Conservation (phyloP, 2,888 invertebrate genomes). For the Dynastes grantii region DNA sequence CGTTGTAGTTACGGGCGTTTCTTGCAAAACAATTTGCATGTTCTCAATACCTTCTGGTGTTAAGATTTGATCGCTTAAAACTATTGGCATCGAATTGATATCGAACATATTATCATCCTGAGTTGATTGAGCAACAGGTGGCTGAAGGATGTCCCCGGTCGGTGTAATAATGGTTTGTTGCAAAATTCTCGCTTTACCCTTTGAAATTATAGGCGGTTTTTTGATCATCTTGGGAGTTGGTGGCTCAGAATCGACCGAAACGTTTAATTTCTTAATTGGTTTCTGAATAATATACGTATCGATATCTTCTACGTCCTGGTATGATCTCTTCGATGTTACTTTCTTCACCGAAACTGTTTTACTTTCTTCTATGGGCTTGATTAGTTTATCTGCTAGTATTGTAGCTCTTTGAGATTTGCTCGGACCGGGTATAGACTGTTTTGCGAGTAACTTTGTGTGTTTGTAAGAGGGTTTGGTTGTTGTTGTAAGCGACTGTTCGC, state of each 20-base stretch:
- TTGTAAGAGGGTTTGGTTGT: conserved; percentile 28
- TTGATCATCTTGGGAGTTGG: conserved; percentile 48
- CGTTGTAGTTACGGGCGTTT: conserved; percentile 54
- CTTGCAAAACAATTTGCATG: conserved; percentile 75
- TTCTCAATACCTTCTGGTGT: conserved; percentile 80
- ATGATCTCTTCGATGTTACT: conserved; percentile 61
- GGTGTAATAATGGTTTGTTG: conserved; percentile 70
- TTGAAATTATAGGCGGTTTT: conserved; percentile 45
- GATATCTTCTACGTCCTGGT: conserved; percentile 67
- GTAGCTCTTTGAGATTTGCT: conserved; percentile 62
- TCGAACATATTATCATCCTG: conserved; percentile 76
- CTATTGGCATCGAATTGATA: conserved; percentile 85
- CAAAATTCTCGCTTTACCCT: conserved; percentile 67
- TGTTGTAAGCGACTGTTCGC: not conserved
- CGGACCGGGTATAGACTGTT: conserved; percentile 52
- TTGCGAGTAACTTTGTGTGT: conserved; percentile 55
- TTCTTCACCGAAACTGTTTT: conserved; percentile 63
- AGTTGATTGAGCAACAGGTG: conserved; percentile 53
- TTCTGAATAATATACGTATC: conserved; percentile 68
- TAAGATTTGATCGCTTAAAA: conserved; percentile 80
- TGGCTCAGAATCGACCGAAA: conserved; percentile 35
- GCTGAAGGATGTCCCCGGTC: conserved; percentile 66
- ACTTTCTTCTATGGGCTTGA: conserved; percentile 62
- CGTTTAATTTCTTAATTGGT: conserved; percentile 56
- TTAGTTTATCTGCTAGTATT: conserved; percentile 67